phyloP scores from a whole-genome alignment of 1,140 invertebrate genomes.

The Dinoponera quadriceps region DNA sequence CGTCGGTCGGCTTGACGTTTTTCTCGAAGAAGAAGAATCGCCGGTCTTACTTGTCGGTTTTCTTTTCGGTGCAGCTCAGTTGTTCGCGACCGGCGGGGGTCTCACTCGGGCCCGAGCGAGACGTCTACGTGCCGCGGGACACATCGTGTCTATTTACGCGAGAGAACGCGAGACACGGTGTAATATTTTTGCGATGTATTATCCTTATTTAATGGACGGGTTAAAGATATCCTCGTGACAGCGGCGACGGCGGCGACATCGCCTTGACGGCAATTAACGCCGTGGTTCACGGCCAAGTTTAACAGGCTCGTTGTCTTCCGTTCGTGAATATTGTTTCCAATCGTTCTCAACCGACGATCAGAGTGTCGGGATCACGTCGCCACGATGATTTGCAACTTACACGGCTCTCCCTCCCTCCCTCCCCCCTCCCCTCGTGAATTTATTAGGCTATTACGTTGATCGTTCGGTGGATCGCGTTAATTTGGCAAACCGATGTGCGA shows the following conservation, averaged over 20 bases:
- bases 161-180: too few species aligned
- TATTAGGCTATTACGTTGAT: too few species aligned
- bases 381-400: constrained; percentile 10
- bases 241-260: constrained; percentile 42
- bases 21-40: background rate
- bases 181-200: constrained; percentile 40
- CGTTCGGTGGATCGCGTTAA: background rate
- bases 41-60: background rate
- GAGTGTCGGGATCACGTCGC: background rate
- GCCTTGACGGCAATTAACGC: constrained; percentile 50
- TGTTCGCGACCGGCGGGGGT: background rate
- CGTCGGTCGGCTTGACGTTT: background rate
- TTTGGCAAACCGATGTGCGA: background rate
- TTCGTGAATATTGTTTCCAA: constrained; percentile 36
- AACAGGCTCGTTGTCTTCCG: constrained; percentile 37
- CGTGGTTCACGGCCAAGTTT: constrained; percentile 40
- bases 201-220: background rate
- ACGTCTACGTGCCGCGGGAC: background rate
- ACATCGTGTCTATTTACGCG: background rate
- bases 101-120: too few species aligned
- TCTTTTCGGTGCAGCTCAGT: background rate
- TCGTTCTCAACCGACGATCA: constrained; percentile 28
- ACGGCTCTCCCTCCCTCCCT: too few species aligned
- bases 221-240: constrained; percentile 55
- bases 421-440: too few species aligned